Evolutionary conservation across 2,888 invertebrate species (phyloP).

Genomic region (Andrena camellia): DNA sequence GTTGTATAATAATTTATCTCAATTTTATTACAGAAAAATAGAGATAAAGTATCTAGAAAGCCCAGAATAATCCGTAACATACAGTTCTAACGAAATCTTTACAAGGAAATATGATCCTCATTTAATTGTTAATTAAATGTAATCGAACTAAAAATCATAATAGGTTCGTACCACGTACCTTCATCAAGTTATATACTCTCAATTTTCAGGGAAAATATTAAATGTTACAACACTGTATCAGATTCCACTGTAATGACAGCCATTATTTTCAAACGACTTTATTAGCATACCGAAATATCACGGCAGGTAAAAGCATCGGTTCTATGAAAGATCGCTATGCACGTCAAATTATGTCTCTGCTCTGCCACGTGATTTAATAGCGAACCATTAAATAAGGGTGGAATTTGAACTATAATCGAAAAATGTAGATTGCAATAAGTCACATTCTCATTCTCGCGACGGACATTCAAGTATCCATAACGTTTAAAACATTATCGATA

Average conservation of each 20-base stretch:
- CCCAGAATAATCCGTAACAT: too few relatives aligned
- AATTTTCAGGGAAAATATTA: not conserved
- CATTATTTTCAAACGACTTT: not conserved
- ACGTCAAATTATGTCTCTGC: not conserved
- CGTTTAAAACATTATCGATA: conserved; percentile 28
- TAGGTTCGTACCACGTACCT: too few relatives aligned
- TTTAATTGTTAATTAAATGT: not conserved
- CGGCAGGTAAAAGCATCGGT: not conserved
- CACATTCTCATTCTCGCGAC: not conserved
- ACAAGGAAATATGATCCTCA: not conserved
- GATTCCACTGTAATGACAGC: not conserved
- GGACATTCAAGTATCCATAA: not conserved
- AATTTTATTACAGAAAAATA: not conserved
- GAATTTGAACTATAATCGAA: not conserved
- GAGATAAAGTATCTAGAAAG: too few relatives aligned
- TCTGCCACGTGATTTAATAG: not conserved
- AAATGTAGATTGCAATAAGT: conserved; percentile 1
- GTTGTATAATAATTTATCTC: not conserved
- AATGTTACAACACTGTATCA: not conserved
- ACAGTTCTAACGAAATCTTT: not conserved
- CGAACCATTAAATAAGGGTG: not conserved
- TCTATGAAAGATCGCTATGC: not conserved
- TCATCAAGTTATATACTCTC: not conserved
- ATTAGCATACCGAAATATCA: not conserved
- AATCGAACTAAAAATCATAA: too few relatives aligned